Conservation (phyloP, 2,888 invertebrate genomes). For the Melinaea menophilus region DNA sequence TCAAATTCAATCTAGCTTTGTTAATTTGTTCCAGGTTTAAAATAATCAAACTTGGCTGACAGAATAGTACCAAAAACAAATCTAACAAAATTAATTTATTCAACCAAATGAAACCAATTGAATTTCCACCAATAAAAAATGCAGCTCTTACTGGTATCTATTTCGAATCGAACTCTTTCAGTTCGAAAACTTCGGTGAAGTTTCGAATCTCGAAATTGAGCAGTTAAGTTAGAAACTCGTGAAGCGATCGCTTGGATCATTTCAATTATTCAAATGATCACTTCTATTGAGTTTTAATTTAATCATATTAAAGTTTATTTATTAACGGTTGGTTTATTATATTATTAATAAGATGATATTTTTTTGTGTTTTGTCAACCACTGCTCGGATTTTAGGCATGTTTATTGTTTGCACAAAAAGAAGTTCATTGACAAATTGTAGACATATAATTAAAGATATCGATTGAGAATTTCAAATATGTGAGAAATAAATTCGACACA, state of each 20-base stretch:
- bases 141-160: slow-evolving; percentile 11
- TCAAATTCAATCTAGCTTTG: no score
- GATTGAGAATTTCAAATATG: slow-evolving; percentile 5
- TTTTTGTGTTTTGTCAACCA: no score
- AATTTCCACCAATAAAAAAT: slow-evolving; percentile 19
- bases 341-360: not conserved
- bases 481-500: not conserved
- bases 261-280: slow-evolving; percentile 35
- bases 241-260: slow-evolving; percentile 29
- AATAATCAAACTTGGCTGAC: not conserved
- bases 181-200: slow-evolving; percentile 20
- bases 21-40: no score
- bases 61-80: not conserved
- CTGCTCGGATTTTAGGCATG: no score
- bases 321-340: not conserved
- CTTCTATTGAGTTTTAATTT: slow-evolving; percentile 15
- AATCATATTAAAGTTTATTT: not conserved
- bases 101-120: slow-evolving; percentile 19
- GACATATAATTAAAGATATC: not conserved
- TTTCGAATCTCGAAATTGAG: slow-evolving; percentile 24
- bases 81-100: slow-evolving; percentile 23
- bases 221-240: slow-evolving; percentile 31
- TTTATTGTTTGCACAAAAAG: no score
- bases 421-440: no score
- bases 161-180: slow-evolving; percentile 16